Percentiles rank a stretch among this genome's conserved stretches.
Conservation (phyloP, 1,140 invertebrate species). For the Leptopilina clavipes region DNA sequence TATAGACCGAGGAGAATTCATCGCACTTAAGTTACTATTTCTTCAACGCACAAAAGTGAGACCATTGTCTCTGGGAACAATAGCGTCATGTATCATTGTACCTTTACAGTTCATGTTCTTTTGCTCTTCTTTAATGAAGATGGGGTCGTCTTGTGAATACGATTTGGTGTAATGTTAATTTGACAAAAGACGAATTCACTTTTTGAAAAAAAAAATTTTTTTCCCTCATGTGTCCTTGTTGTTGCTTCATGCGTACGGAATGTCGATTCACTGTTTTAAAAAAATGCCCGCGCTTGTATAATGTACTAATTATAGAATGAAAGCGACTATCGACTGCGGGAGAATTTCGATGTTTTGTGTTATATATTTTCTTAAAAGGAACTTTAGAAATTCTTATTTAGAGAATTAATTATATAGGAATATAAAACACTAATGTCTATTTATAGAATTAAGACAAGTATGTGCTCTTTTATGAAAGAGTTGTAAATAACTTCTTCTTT, state of each 20-base stretch:
- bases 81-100: slow-evolving; percentile 60
- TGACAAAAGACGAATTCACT: slow-evolving; percentile 33
- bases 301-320: too few relatives aligned
- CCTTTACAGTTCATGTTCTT: slow-evolving; percentile 45
- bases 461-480: neutral
- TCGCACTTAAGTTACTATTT: slow-evolving; percentile 31
- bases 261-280: too few relatives aligned
- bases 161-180: slow-evolving; percentile 41
- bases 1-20: slow-evolving; percentile 21
- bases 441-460: slow-evolving; percentile 9
- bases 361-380: too few relatives aligned
- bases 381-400: too few relatives aligned
- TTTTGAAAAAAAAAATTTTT: neutral
- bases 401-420: too few relatives aligned
- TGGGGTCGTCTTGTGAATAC: slow-evolving; percentile 12
- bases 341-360: too few relatives aligned
- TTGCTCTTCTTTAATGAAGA: slow-evolving; percentile 41
- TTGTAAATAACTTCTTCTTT: neutral
- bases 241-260: too few relatives aligned
- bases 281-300: too few relatives aligned
- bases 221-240: neutral
- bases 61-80: slow-evolving; percentile 58
- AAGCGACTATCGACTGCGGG: too few relatives aligned
- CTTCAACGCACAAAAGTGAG: slow-evolving; percentile 14
- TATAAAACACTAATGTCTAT: too few relatives aligned